Base-by-base conservation (phyloP, 1,140 invertebrate genomes). In the Reticulitermes speratus region DNA sequence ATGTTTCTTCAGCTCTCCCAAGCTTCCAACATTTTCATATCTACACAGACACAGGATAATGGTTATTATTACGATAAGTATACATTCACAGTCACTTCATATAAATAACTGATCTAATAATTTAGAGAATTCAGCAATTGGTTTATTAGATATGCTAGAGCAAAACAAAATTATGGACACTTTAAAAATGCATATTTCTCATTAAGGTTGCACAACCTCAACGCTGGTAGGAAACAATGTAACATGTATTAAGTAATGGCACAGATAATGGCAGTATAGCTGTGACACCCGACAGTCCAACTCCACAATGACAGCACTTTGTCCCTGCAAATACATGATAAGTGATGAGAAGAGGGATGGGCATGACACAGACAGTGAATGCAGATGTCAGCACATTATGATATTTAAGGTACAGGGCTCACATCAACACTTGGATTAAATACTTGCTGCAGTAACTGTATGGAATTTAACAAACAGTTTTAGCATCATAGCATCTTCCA, bases 201-300 rank as follows among this genome's bases (percentile, higher is more conserved):
- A 75, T 75, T 75, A 75, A 75, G 65, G 65, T 75, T 75, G 14
- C 65, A 75, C 65, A 75, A 75, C 65, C 65, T 75, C n/a, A 25
- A 75, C n/a, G 16, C 25, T 75, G 65, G 65, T 75, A 75, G 83
- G 83, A 84, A 84, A 52, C 83, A 84, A 84, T 48, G 44, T 84
- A 84, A 84, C 52, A 84, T 86, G 32, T 75, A 86, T 44, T 55
- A 84, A 84, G 83, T 86, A 86, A 86, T 86, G 86, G 86, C 86
- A 86, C 86, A 86, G 83, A 69, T 65, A 86, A 86, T 86, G 86
- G 86, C 86, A 86, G 86, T 86, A 86, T 59, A 84, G 86, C 86
- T 86, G 86, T 84, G 86, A 82, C 86, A 55, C 83, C 45, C 82
- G 30, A 69, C 44, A 44, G 25, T n/a, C 83, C 38, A 59, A 55